These are phyloP conservation scores for Pachyseris speciosa DNA, from an alignment of 64 coral and sea anemone genomes.

Conservation along the genomic window DNA sequence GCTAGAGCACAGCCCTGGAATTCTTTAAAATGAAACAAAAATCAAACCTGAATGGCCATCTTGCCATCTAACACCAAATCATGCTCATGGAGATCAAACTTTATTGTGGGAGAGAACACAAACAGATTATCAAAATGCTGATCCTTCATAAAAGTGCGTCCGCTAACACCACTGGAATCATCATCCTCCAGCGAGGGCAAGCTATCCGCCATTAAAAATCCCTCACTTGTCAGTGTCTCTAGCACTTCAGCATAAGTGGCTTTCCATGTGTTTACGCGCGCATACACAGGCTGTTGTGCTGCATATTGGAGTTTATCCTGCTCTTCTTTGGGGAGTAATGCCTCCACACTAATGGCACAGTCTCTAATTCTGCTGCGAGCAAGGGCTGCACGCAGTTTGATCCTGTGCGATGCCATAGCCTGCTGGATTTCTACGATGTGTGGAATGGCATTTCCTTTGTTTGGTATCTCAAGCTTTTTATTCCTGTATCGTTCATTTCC, in stretches of 20 bases:
- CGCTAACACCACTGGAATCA: slow-evolving; percentile 42
- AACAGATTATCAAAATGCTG: slow-evolving; percentile 92
- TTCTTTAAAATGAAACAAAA: slow-evolving; percentile 10
- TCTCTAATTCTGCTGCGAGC: slow-evolving; percentile 91
- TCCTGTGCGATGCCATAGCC: slow-evolving; percentile 77
- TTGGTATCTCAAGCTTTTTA: slow-evolving; percentile 48
- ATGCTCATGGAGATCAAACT: slow-evolving; percentile 92
- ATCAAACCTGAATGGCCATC: slow-evolving; percentile 91
- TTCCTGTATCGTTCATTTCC: slow-evolving; percentile 59
- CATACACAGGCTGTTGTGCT: slow-evolving; percentile 86
- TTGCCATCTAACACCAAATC: slow-evolving; percentile 76
- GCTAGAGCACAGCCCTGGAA: too few relatives aligned
- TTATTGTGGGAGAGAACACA: slow-evolving; percentile 83
- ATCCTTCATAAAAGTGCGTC: slow-evolving; percentile 81
- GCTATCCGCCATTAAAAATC: slow-evolving; percentile 75
- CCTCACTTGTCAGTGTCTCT: slow-evolving; percentile 68
- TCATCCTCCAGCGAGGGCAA: slow-evolving; percentile 49
- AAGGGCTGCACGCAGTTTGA: slow-evolving; percentile 92
- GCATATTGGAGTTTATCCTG: slow-evolving; percentile 94
- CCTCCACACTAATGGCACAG: slow-evolving; percentile 96
- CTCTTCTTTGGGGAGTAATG: slow-evolving; percentile 93
- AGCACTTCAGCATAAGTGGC: slow-evolving; percentile 58
- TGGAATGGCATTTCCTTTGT: slow-evolving; percentile 75
- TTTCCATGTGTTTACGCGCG: slow-evolving; percentile 85
- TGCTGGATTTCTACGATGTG: slow-evolving; percentile 91